Percentiles rank a stretch among this genome's conserved stretches.
phyloP scores from a whole-genome alignment of 2,113 vertebrate species.

The Alouatta palliata region DNA sequence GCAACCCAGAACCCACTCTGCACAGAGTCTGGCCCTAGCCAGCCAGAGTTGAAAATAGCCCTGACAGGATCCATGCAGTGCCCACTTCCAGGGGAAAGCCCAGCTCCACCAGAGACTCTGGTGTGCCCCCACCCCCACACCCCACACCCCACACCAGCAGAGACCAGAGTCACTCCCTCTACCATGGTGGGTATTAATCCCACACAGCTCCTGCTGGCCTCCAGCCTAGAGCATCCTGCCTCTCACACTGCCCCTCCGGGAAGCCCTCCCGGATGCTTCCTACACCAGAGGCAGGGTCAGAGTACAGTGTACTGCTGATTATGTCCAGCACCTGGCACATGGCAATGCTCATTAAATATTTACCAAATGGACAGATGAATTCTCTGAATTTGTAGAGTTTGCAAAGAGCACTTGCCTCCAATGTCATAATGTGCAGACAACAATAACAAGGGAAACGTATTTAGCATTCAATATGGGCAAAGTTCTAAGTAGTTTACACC shows the following conservation, averaged over 20 bases:
- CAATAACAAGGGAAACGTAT: background rate
- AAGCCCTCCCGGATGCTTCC: background rate
- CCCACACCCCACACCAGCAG: background rate
- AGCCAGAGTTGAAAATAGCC: background rate
- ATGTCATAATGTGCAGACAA: background rate
- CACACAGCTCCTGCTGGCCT: background rate
- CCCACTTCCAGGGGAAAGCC: background rate
- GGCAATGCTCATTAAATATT: background rate
- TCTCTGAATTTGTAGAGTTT: background rate
- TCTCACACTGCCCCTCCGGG: background rate
- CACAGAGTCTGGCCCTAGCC: background rate
- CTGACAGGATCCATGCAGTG: rapidly evolving
- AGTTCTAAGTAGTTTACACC: background rate
- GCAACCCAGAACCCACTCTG: background rate
- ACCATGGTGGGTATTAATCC: too few relatives aligned
- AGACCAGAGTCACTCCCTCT: background rate
- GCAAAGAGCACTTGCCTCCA: background rate
- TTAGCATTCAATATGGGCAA: background rate
- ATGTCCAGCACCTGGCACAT: background rate
- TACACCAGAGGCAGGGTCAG: background rate
- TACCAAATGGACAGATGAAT: background rate
- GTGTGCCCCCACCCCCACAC: too few relatives aligned
- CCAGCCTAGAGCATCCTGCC: background rate
- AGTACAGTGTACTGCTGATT: background rate
- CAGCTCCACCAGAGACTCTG: background rate